Evolutionary conservation across 2,113 vertebrate species (phyloP).

Genomic region (Corydoras sp.): DNA sequence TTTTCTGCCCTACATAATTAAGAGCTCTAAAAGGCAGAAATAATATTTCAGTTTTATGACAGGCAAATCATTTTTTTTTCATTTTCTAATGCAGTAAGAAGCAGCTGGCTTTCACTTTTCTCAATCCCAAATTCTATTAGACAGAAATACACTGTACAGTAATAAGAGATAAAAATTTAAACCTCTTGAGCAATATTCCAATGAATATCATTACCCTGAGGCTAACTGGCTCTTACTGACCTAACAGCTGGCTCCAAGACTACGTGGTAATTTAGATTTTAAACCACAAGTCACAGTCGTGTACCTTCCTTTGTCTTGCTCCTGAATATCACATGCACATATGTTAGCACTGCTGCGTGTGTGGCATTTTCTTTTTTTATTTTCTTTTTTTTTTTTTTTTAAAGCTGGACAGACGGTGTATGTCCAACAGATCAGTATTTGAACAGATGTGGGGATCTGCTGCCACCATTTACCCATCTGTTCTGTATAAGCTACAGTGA

Average conservation of each 20-base stretch:
- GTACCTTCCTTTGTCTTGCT: not conserved
- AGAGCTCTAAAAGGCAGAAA: conserved; percentile 8
- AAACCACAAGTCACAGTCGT: conserved; percentile 1
- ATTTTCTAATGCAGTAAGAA: not conserved
- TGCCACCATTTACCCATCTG: not conserved
- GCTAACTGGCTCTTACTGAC: conserved; percentile 32
- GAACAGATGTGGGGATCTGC: not conserved
- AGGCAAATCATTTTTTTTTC: conserved; percentile 7
- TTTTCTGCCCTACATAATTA: conserved; percentile 19
- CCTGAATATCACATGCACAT: conserved; percentile 4
- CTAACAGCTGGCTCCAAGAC: conserved; percentile 27
- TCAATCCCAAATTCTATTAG: conserved; percentile 39
- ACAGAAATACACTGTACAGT: conserved; percentile 36
- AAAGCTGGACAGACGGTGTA: not conserved
- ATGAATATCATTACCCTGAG: conserved; percentile 39
- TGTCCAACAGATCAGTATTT: not conserved
- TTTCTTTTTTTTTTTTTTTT: not conserved
- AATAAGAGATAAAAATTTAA: conserved; percentile 40
- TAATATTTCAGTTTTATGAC: conserved; percentile 18
- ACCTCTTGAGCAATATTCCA: conserved; percentile 35
- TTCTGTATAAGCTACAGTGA: not conserved
- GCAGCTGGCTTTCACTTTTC: conserved; percentile 25
- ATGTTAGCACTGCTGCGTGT: not conserved
- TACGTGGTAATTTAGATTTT: conserved; percentile 35
- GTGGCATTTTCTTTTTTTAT: not conserved